Evolutionary conservation across 2,113 vertebrate species (phyloP).

Genomic region (Cebidichthys violaceus): DNA sequence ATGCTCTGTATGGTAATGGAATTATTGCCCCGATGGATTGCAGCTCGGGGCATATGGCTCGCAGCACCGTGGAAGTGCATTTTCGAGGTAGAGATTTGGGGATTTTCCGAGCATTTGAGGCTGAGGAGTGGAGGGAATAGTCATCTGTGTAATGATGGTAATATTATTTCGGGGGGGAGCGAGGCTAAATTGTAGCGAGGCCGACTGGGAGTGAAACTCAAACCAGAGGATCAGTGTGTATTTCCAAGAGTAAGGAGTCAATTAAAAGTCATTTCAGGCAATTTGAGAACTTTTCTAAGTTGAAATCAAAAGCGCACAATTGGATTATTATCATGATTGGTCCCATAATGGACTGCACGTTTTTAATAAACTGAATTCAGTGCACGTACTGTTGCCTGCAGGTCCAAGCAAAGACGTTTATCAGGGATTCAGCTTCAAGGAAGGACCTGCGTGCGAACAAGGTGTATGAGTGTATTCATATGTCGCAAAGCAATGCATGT

Average conservation of each 20-base stretch:
- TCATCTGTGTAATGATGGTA: conserved; percentile 65
- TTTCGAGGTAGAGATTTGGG: conserved; percentile 66
- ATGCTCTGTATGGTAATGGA: conserved; percentile 58
- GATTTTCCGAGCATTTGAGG: conserved; percentile 59
- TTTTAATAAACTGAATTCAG: not conserved
- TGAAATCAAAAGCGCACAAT: not conserved
- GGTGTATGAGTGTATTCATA: not conserved
- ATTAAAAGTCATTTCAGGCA: conserved; percentile 55
- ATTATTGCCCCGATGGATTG: conserved; percentile 61
- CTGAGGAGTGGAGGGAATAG: conserved; percentile 49
- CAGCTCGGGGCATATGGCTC: conserved; percentile 39
- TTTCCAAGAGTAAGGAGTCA: conserved; percentile 34
- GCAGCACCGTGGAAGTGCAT: conserved; percentile 51
- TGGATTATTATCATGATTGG: not conserved
- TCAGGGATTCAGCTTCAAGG: not conserved
- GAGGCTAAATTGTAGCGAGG: conserved; percentile 41
- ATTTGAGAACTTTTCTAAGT: conserved; percentile 27
- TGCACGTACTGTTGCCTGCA: not conserved
- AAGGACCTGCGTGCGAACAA: not conserved
- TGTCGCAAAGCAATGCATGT: not conserved
- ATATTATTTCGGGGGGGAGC: conserved; percentile 39
- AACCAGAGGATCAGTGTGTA: conserved; percentile 28
- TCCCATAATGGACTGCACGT: not conserved
- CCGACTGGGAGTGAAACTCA: conserved; percentile 36
- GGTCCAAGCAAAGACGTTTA: not conserved